Base-by-base conservation (phyloP, 2,797 vertebrate species). In the Alfaro cultratus region DNA sequence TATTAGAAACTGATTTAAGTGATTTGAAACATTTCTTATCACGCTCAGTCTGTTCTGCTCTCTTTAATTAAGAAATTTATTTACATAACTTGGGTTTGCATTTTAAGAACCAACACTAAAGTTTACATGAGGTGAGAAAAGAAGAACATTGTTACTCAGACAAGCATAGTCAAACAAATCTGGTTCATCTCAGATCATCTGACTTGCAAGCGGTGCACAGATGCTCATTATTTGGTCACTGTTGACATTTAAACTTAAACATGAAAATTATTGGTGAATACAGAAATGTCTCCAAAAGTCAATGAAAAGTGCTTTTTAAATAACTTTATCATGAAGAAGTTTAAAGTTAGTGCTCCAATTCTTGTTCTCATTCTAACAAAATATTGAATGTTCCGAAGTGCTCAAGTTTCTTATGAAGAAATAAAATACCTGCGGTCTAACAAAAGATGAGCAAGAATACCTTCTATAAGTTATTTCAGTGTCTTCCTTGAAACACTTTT, bases 11-110 rank as follows among this genome's bases (percentile, higher is more conserved):
- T 83, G 87, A 83, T 85, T 45, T 88, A 84, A 92, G 91, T 91
- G 81, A 90, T 93, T 76, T 76, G 8, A 74, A 82, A 36, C 77
- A 74, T 84, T 88, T 64, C 7, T 80, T 74, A 76, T 46, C 62
- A 10, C 51, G 18, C 57, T 57, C 81, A 47, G 55, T 12, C 78
- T 77, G 57, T 62, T 79, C 72, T 80, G 72, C 2, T 43, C 81
- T 83, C 47, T 43, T 45, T n/a, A 70, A 70, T 43, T 70, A 12
- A 43, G 4, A 26, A 6, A 43, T 70, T 13, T 13, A 39, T 41
- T 26, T 70, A 26, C 39, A 70, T 13, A 70, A 86, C 88, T 91
- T 87, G 79, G 90, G 91, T 93, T 94, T 88, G 88, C 88, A 92
- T 85, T 86, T 80, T 29, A 12, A 84, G 76, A 83, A 76, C 81